Conservation (phyloP, 2,888 invertebrate species). For the Lepidochitona cinerea region DNA sequence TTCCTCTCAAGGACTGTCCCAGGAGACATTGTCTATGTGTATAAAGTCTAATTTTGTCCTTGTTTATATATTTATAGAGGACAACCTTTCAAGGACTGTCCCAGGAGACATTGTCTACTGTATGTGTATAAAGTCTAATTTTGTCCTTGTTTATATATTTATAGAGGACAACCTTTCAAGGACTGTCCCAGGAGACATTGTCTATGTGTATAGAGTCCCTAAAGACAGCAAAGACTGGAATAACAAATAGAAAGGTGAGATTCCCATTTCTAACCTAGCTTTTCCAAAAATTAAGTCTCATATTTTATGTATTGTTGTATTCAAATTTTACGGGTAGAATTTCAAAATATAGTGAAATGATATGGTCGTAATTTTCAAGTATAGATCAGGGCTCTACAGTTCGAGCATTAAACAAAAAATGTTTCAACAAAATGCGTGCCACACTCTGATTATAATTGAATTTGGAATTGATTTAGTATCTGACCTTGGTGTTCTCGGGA, state of each 20-base stretch:
- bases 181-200: slow-evolving; percentile 95
- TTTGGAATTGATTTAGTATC: no score
- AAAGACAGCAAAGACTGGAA: slow-evolving; percentile 84
- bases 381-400: background rate
- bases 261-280: background rate
- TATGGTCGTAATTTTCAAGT: background rate
- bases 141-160: slow-evolving; percentile 13
- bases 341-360: background rate
- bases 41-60: no score
- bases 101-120: no score
- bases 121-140: no score
- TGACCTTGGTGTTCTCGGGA: no score
- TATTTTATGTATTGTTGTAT: background rate
- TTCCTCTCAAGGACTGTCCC: slow-evolving; percentile 96
- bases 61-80: slow-evolving; percentile 73
- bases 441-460: background rate
- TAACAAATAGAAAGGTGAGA: slow-evolving; percentile 79
- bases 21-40: no score
- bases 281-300: background rate
- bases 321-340: no score
- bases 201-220: slow-evolving; percentile 93
- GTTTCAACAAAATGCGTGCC: background rate
- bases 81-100: slow-evolving; percentile 97
- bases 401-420: background rate
- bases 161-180: slow-evolving; percentile 93